Percentiles rank a stretch among this genome's conserved stretches.
Conservation (phyloP, 2,113 vertebrate species). For the Scopus umbretta region DNA sequence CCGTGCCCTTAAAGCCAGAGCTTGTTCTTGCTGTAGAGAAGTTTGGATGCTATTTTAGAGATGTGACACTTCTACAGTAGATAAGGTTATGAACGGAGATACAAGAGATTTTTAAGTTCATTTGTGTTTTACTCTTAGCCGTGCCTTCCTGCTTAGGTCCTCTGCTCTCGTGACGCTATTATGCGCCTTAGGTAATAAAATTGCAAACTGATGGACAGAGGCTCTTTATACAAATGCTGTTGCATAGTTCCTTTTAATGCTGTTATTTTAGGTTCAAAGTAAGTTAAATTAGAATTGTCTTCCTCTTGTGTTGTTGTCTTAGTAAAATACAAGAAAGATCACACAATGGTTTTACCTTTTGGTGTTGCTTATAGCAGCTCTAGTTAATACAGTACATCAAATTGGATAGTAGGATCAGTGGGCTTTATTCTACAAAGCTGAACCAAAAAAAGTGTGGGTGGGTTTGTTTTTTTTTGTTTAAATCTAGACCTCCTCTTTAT, state of each 20-base stretch:
- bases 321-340: not conserved
- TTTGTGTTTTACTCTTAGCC: not conserved
- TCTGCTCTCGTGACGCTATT: not conserved
- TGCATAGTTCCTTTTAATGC: not conserved
- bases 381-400: no score
- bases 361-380: not conserved
- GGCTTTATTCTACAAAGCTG: not conserved
- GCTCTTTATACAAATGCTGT: not conserved
- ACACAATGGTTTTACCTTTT: not conserved
- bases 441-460: not conserved
- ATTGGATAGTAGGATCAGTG: not conserved
- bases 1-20: not conserved
- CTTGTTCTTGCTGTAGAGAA: not conserved
- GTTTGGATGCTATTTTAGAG: not conserved
- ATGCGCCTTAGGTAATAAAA: fast-evolving
- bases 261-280: not conserved
- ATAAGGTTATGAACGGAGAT: not conserved
- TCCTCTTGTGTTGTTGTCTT: not conserved
- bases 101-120: no score
- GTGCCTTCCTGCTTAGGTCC: not conserved
- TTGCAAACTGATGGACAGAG: no score
- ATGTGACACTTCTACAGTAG: no score
- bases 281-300: not conserved
- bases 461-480: no score
- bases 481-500: not conserved